phyloP scores from a whole-genome alignment of 2,113 vertebrate species.

The Cacatua alba region DNA sequence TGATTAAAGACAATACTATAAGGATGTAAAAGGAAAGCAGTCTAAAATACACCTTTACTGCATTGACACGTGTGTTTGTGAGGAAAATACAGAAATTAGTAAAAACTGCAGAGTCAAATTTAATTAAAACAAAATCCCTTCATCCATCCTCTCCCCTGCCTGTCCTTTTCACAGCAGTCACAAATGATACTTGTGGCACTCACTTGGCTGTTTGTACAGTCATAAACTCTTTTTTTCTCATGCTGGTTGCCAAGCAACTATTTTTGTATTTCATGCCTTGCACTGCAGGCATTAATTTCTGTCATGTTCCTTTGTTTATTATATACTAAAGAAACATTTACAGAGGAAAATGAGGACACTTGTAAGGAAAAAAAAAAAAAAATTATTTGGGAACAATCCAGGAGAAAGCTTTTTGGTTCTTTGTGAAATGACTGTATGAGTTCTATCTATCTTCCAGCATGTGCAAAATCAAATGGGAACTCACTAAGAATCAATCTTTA shows the following conservation, averaged over 20 bases:
- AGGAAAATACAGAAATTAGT: background rate
- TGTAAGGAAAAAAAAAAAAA: background rate
- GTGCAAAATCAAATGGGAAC: background rate
- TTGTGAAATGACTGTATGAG: too few relatives aligned
- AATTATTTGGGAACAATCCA: background rate
- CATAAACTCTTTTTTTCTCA: conserved; percentile 36
- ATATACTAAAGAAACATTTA: background rate
- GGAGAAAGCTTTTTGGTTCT: too few relatives aligned
- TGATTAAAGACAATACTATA: background rate
- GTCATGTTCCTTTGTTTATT: conserved; percentile 45
- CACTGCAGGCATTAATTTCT: conserved; percentile 52
- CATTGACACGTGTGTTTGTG: background rate
- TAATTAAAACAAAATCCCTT: background rate
- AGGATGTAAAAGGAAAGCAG: background rate
- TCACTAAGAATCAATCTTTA: background rate
- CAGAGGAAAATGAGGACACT: background rate
- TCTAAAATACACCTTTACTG: background rate
- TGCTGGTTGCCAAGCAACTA: conserved; percentile 66
- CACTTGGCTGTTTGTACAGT: background rate
- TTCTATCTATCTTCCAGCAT: background rate
- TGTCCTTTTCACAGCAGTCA: background rate
- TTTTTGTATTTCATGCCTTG: conserved; percentile 47
- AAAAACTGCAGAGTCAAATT: background rate
- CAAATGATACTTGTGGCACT: background rate
- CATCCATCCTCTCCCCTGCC: background rate